Evolutionary conservation across 2,113 vertebrate genomes (phyloP).

Genomic region (Rutilus rutilus): DNA sequence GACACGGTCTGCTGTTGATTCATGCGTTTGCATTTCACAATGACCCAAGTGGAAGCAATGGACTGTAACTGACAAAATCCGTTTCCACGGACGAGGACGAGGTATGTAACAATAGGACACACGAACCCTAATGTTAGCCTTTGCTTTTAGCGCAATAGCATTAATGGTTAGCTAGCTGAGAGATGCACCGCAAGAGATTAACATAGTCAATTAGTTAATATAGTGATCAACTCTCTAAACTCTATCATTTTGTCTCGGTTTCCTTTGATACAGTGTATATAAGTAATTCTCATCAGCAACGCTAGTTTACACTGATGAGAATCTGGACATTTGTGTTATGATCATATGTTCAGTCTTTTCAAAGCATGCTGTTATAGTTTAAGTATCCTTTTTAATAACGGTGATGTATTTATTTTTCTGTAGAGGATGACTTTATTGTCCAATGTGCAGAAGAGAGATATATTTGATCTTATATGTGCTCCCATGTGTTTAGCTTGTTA

Average conservation of each 20-base stretch:
- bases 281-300: not conserved
- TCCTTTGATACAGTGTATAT: not conserved
- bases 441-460: not conserved
- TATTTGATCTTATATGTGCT: not conserved
- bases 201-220: not conserved
- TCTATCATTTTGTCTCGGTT: not conserved
- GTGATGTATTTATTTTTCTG: not conserved
- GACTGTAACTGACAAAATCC: conserved; percentile 1
- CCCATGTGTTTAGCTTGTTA: not conserved
- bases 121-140: not conserved
- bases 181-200: not conserved
- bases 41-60: not conserved
- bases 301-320: not conserved
- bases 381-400: not conserved
- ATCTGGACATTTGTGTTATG: not conserved
- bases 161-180: conserved; percentile 27
- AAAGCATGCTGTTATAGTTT: no score
- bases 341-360: not conserved
- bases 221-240: not conserved
- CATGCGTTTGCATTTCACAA: not conserved
- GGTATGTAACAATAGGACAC: conserved; percentile 10
- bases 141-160: conserved; percentile 37
- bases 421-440: not conserved
- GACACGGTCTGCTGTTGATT: not conserved
- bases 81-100: not conserved